Percentiles rank a stretch among this genome's conserved stretches.
These are phyloP conservation scores for Tympanuchus pallidicinctus DNA, from an alignment of 2,113 vertebrate species.

Conservation along the genomic window DNA sequence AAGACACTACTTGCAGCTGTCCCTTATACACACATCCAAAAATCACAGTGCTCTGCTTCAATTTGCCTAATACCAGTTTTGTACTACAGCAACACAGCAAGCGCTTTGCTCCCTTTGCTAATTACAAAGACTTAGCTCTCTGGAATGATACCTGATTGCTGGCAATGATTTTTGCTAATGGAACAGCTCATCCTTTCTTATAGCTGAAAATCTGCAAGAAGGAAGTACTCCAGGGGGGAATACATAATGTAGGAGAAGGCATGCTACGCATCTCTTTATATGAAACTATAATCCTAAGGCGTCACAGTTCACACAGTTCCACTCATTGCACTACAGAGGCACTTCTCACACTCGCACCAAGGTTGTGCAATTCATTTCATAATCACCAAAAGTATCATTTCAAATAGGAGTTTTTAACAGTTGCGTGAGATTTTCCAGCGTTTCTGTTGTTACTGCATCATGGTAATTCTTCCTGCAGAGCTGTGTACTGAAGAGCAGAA, in stretches of 20 bases:
- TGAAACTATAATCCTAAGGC: constrained; percentile 40
- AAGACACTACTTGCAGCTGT: neutral
- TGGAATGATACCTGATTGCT: constrained; percentile 1
- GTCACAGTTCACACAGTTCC: constrained; percentile 10
- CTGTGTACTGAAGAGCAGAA: constrained; percentile 5
- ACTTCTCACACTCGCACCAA: neutral
- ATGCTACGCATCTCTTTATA: constrained; percentile 11
- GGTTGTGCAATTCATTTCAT: neutral
- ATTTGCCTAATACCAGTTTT: neutral
- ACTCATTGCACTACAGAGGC: neutral
- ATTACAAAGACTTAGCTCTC: constrained; percentile 10
- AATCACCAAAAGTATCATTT: constrained; percentile 15
- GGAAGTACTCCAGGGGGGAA: neutral
- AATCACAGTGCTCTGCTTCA: neutral
- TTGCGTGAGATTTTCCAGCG: neutral
- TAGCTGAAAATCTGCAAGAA: constrained; percentile 34
- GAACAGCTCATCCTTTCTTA: constrained; percentile 44
- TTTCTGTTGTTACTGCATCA: neutral
- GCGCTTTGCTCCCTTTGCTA: neutral
- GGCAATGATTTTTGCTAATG: constrained; percentile 35
- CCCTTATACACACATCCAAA: neutral
- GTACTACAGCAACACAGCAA: neutral
- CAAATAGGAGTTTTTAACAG: constrained; percentile 36
- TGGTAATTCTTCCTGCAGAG: constrained; percentile 12
- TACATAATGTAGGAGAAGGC: constrained; percentile 19